A percentile compares a stretch with the other conserved stretches of the same genome.
Evolutionary conservation across 2,797 vertebrate species (phyloP).

Genomic region (Sebastes vulpes): DNA sequence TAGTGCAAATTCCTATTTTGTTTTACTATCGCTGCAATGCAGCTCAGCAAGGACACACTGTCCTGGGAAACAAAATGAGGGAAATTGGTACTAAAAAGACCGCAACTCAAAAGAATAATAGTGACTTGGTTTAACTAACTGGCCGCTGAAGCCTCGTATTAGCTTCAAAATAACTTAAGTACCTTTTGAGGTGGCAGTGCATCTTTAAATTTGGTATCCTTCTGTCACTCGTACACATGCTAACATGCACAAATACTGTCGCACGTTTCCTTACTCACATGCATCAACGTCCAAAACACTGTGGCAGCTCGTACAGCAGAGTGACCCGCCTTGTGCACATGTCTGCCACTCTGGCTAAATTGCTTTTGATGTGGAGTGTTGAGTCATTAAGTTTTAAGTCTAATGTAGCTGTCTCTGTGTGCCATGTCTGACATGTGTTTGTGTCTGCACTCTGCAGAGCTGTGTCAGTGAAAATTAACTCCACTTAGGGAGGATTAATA

Average conservation of each 20-base stretch:
- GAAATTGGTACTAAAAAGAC: background rate
- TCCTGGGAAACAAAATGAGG: background rate
- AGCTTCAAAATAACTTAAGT: background rate
- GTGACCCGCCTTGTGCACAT: constrained; percentile 26
- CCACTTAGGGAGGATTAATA: constrained; percentile 44
- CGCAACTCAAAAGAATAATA: accelerated
- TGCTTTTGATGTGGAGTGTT: constrained; percentile 61
- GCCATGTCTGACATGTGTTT: constrained; percentile 51
- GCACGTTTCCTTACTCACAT: too few species aligned
- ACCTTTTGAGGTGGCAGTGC: background rate
- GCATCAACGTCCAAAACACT: background rate
- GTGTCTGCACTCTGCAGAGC: constrained; percentile 62
- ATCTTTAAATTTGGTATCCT: background rate
- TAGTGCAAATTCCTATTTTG: background rate
- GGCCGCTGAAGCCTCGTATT: background rate
- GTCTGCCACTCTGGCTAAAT: constrained; percentile 45
- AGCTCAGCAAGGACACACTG: background rate
- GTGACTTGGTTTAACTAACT: background rate
- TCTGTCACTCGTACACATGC: background rate
- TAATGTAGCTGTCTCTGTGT: constrained; percentile 24
- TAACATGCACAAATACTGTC: background rate
- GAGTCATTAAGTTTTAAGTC: constrained; percentile 72
- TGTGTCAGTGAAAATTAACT: constrained; percentile 62
- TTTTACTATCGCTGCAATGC: background rate
- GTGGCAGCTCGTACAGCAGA: constrained; percentile 26